phyloP scores from a whole-genome alignment of 2,797 vertebrate species.

The Centropyge bicolor region DNA sequence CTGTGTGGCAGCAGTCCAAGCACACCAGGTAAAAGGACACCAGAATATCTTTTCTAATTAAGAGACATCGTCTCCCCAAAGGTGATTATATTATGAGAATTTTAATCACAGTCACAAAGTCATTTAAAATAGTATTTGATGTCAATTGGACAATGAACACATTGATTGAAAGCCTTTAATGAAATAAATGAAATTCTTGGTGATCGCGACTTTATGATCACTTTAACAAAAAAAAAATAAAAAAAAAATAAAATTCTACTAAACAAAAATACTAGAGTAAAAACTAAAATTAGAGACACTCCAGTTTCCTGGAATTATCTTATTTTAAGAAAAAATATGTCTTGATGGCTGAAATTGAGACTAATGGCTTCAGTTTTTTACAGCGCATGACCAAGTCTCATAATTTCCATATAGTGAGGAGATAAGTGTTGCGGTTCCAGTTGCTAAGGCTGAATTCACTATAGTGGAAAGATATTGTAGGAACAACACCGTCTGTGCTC shows the following conservation, averaged over 20 bases:
- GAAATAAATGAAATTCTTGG: background rate
- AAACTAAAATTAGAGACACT: background rate
- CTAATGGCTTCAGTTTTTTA: background rate
- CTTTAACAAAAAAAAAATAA: no score
- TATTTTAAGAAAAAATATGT: background rate
- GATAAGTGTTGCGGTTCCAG: conserved; percentile 2
- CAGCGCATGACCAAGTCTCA: background rate
- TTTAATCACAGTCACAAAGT: background rate
- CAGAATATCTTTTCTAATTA: background rate
- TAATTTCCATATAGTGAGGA: background rate
- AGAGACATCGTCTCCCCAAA: background rate
- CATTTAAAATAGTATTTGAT: background rate
- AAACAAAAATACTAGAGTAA: no score
- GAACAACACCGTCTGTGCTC: background rate
- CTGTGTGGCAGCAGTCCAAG: no score
- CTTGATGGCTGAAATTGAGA: conserved; percentile 1
- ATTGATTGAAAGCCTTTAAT: background rate
- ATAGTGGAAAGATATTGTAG: background rate
- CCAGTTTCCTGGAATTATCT: background rate
- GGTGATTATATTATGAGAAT: background rate
- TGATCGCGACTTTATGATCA: background rate
- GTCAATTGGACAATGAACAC: background rate
- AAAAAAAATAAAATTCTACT: no score
- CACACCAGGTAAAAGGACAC: background rate
- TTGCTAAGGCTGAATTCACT: conserved; percentile 4